phyloP scores from a whole-genome alignment of 2,888 invertebrate genomes.

The Gari tellinella region DNA sequence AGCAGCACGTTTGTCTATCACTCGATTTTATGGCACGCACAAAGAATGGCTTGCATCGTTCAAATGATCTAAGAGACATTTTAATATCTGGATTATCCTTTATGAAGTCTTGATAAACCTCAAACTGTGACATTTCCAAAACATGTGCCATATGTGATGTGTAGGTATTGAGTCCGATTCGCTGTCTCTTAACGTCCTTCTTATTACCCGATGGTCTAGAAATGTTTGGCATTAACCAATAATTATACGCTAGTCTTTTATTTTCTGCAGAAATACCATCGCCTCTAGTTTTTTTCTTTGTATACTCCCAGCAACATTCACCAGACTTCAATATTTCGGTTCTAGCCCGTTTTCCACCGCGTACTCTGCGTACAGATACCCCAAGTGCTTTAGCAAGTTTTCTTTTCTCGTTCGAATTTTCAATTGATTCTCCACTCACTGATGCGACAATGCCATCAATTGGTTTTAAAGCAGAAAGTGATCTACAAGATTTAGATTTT shows the following conservation, averaged over 20 bases:
- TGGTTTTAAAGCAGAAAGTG: background rate
- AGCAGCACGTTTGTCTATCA: background rate
- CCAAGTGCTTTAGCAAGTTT: background rate
- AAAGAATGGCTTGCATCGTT: background rate
- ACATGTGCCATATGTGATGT: constrained; percentile 5
- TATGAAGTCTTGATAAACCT: constrained; percentile 2
- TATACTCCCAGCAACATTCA: too few species aligned
- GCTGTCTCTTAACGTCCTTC: constrained; percentile 12
- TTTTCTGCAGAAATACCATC: background rate
- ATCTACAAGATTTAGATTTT: background rate
- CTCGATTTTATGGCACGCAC: background rate
- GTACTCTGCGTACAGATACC: background rate
- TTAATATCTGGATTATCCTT: background rate
- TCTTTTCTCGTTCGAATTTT: background rate
- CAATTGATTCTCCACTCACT: background rate
- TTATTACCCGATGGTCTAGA: constrained; percentile 9
- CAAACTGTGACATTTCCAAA: background rate
- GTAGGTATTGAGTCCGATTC: background rate
- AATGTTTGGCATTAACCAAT: background rate
- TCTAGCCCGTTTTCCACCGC: background rate
- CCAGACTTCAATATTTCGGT: background rate
- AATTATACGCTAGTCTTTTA: constrained; percentile 2
- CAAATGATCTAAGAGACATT: constrained; percentile 1
- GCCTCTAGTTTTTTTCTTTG: background rate
- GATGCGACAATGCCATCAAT: background rate